Percentiles rank a stretch among this genome's conserved stretches.
Conservation (phyloP, 2,888 invertebrate species). For the Lottia gigantea region DNA sequence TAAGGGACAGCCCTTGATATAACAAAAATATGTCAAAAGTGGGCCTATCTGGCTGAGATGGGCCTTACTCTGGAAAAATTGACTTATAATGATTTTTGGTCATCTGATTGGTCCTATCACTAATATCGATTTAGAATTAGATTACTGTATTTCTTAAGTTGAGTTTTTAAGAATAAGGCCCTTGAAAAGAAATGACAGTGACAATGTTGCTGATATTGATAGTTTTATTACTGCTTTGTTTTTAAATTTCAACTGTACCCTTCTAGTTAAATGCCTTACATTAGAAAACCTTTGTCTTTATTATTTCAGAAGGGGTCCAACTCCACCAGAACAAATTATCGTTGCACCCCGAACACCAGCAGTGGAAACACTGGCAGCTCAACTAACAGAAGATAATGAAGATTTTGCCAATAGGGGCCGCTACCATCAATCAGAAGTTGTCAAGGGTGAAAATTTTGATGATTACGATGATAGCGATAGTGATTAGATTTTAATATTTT, state of each 20-base stretch:
- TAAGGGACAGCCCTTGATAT: too few species aligned
- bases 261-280: neutral
- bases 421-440: slow-evolving; percentile 81
- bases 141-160: too few species aligned
- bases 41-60: too few species aligned
- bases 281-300: neutral
- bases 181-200: neutral
- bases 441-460: slow-evolving; percentile 66
- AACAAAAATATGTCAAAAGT: too few species aligned
- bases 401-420: slow-evolving; percentile 92
- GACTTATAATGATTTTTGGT: too few species aligned
- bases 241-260: neutral
- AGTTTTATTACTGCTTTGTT: neutral
- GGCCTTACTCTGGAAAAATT: too few species aligned
- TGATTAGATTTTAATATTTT: neutral
- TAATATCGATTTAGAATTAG: too few species aligned
- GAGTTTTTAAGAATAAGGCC: too few species aligned
- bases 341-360: slow-evolving; percentile 66
- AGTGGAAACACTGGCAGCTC: slow-evolving; percentile 80
- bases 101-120: neutral
- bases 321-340: slow-evolving; percentile 64
- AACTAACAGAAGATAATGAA: slow-evolving; percentile 93
- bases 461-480: slow-evolving; percentile 50
- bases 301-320: slow-evolving; percentile 52
- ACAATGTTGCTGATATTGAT: neutral